Evolutionary conservation across 2,888 invertebrate genomes (phyloP).

Genomic region (Apamea sordens): DNA sequence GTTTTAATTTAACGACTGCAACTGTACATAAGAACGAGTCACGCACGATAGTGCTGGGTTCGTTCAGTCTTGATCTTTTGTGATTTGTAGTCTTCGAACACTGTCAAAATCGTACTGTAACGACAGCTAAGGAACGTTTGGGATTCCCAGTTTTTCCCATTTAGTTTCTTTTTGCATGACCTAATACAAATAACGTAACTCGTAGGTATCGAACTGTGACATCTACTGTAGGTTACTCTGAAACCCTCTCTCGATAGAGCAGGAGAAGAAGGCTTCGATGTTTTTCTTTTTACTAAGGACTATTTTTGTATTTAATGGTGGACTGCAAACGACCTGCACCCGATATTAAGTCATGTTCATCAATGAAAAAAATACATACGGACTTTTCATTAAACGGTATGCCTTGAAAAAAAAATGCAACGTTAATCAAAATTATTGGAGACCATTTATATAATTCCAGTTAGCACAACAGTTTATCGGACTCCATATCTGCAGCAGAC

Average conservation of each 20-base stretch:
- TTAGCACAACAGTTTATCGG: constrained; percentile 7
- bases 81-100: background rate
- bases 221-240: background rate
- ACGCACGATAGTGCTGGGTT: too few species aligned
- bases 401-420: background rate
- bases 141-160: too few species aligned
- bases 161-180: background rate
- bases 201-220: background rate
- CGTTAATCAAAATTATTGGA: background rate
- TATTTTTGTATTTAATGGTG: background rate
- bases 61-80: background rate
- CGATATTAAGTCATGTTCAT: background rate
- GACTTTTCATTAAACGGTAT: fast-evolving
- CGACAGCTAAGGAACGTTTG: background rate
- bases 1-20: background rate
- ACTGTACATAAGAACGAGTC: background rate
- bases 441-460: background rate
- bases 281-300: background rate
- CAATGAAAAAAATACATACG: background rate
- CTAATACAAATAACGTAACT: background rate
- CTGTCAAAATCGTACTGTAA: background rate
- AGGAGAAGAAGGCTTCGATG: background rate
- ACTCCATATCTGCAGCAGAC: background rate
- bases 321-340: background rate
- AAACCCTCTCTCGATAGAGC: background rate